Percentiles rank a stretch among this genome's conserved stretches.
These are phyloP conservation scores for Andrena minutula DNA, from an alignment of 2,888 invertebrate genomes.

Conservation along the genomic window DNA sequence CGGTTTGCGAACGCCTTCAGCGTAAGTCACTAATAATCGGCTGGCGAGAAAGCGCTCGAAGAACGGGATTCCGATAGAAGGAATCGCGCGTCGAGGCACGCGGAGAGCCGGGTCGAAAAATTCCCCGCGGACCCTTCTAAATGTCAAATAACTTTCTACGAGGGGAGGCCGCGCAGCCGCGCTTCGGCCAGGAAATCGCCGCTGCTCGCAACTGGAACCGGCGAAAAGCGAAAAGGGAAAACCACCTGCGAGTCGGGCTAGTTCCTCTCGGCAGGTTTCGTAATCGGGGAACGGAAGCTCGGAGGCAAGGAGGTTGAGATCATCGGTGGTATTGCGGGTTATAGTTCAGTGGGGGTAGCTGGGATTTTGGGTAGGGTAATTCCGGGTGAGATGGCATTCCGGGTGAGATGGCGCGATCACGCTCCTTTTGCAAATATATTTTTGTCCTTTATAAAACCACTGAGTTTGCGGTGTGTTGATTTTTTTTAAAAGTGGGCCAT, in stretches of 20 bases:
- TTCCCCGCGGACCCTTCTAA: slow-evolving; percentile 60
- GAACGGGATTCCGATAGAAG: slow-evolving; percentile 10
- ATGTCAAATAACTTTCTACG: slow-evolving; percentile 75
- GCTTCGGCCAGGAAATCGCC: slow-evolving; percentile 31
- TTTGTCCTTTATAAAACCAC: no score
- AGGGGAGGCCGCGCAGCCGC: slow-evolving; percentile 43
- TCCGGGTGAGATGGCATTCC: no score
- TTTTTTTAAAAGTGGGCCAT: no score
- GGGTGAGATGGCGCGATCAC: no score
- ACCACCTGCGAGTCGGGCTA: slow-evolving; percentile 35
- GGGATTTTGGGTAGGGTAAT: no score
- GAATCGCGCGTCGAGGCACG: slow-evolving; percentile 12
- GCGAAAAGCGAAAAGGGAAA: slow-evolving; percentile 32
- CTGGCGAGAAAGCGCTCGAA: slow-evolving; percentile 5
- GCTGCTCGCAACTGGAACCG: background rate
- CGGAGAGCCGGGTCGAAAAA: slow-evolving; percentile 52
- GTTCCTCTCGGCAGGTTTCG: slow-evolving; percentile 50
- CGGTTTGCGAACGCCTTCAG: no score
- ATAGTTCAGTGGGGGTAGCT: no score
- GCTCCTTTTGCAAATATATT: no score
- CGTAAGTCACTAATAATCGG: no score
- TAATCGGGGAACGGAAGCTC: slow-evolving; percentile 53
- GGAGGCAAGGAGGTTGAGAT: no score
- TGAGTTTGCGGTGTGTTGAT: no score
- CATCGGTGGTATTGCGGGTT: no score